These are phyloP conservation scores for Acanthosepion pharaonis DNA, from an alignment of 2,888 invertebrate genomes.

Conservation along the genomic window DNA sequence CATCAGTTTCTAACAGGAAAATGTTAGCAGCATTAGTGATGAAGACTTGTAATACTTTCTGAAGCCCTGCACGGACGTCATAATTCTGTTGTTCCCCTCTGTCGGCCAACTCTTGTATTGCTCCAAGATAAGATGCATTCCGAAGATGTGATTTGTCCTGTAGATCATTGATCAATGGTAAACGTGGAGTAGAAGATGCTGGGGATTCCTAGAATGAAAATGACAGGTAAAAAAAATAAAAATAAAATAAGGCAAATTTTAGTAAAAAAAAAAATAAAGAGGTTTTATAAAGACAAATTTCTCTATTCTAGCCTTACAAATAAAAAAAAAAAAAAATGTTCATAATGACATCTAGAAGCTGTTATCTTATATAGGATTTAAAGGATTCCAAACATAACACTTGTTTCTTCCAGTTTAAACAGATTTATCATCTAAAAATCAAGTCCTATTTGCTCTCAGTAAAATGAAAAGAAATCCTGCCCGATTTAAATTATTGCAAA, in stretches of 20 bases:
- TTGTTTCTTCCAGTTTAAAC: too few species aligned
- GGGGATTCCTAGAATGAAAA: slow-evolving; percentile 61
- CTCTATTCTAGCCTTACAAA: too few species aligned
- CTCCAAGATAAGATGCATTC: slow-evolving; percentile 69
- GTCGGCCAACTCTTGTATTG: slow-evolving; percentile 67
- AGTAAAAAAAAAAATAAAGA: too few species aligned
- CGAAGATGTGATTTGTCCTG: slow-evolving; percentile 60
- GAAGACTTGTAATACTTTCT: slow-evolving; percentile 86
- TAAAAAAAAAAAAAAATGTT: too few species aligned
- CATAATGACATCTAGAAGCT: too few species aligned
- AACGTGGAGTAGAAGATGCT: slow-evolving; percentile 56
- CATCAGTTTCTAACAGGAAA: slow-evolving; percentile 78
- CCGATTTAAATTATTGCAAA: too few species aligned
- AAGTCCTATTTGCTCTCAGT: too few species aligned
- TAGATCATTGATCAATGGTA: slow-evolving; percentile 51
- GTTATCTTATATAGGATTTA: too few species aligned
- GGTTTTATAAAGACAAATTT: too few species aligned
- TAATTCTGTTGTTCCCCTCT: slow-evolving; percentile 58
- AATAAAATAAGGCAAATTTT: background rate
- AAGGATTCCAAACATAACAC: too few species aligned
- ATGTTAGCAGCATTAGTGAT: slow-evolving; percentile 96
- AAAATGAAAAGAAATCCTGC: too few species aligned
- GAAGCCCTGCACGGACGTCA: slow-evolving; percentile 74
- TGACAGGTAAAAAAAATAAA: background rate
- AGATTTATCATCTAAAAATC: too few species aligned